Evolutionary conservation across 2,888 invertebrate genomes (phyloP), one percentile per base, ranked within the genome.

Genomic region (Helleia helle): DNA sequence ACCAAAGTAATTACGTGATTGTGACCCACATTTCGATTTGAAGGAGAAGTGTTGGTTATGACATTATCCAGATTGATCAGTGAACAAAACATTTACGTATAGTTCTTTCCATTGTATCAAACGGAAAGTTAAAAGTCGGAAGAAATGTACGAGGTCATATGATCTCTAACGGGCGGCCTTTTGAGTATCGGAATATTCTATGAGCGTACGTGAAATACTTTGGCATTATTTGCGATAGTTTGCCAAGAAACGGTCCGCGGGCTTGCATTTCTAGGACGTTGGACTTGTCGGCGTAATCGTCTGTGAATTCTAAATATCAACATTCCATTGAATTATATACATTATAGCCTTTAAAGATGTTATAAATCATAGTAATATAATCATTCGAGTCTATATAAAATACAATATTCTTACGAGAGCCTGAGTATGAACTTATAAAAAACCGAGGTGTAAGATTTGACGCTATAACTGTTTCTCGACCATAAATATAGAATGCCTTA

Each of bases 111-210:
- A n/a, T n/a, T n/a, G n/a, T 25, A 34, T 25, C 31, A 26, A 34
- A 34, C 31, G 26, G 30, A 39, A 31, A 39, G 39, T 31, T 31
- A 18, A 40, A 53, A 56, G 50, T 46, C 51, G 51, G 47, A 49
- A 50, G 54, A 59, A 42, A 44, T 44, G 38, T 50, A 51, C 46
- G 71, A 71, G 74, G 74, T 73, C 71, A 65, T 55, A 54, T 59
- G 58, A 59, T 64, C 58, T 62, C 60, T 76, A 80, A 74, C 73
- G 76, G 77, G 54, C 58, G 64, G 60, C 71, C 69, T 69, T 66
- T 67, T 69, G 55, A 63, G 58, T 65, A 56, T 59, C 54, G 57
- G 59, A 54, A 62, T 69, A 73, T 71, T 68, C 65, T 54, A 51
- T 55, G 58, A 59, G 55, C 61, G 70, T 66, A 56, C 61, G 62